Evolutionary conservation across 1,140 invertebrate species (phyloP), one percentile per base, ranked within the genome.

Genomic region (Dryas iulia): DNA sequence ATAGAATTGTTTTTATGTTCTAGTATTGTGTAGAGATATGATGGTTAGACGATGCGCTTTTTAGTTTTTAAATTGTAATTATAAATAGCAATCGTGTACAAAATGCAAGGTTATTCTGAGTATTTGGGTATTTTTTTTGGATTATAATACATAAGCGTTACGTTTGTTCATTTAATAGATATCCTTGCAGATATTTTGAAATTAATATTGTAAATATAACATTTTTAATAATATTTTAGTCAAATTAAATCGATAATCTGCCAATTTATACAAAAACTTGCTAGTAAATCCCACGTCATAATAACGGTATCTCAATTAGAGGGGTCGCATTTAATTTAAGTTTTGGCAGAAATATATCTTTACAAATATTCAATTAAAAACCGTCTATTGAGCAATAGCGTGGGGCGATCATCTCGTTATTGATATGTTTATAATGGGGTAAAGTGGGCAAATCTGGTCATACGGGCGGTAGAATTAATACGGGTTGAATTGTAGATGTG

Each of bases 281-380:
- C 30, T 35, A 52, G 25, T 11, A 56, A 66, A 76, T 76, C 74
- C 72, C 73, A 76, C 60, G 70, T 31, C 25, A 57, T 25, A 72
- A 63, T 54, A 58, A 66, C 53, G 66, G 67, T 62, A 54, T 30
- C 28, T 61, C 14, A 64, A 70, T 57, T 66, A 57, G 70, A 65
- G 63, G 73, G 77, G 72, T 73, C 59, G 33, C 59, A 62, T 57
- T 79, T 69, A 70, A 75, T 77, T 74, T 64, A 61, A 67, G 39
- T 74, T 80, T 82, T 76, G 66, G 62, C 81, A 80, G 74, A 79
- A 83, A 83, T 84, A 84, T 84, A 78, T 76, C 77, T 77, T 83
- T 81, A 88, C 83, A 85, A 88, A 87, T 86, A 84, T 86, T 88
- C 86, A 89, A 89, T 91, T 89, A 86, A 81, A 89, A 83, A 81